Base-by-base conservation (phyloP, 1,140 invertebrate genomes). In the Papilio machaon region DNA sequence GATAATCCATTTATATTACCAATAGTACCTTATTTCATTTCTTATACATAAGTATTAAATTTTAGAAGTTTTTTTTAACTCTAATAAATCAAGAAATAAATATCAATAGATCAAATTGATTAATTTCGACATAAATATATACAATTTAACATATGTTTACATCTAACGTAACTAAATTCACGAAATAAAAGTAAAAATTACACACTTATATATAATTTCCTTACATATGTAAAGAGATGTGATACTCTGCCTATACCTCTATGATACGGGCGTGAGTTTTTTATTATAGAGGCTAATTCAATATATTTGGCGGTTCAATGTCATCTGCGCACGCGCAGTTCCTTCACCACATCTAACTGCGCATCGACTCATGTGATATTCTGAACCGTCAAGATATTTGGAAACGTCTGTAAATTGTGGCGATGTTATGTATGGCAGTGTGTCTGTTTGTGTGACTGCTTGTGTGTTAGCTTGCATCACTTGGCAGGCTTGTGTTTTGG, bases 401-500 rank as follows among this genome's bases (percentile, higher is more conserved):
- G 4, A 49, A 11, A 49, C 47, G 13, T 49, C 11, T 13, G 13
- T 49, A 49, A 13, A 49, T 13, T 49, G 47, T 49, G 13, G 3
- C 11, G 47, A 13, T 43, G 38, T 43, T 52, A 52, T 52, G 49
- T 17, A 52, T 52, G 13, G 15, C 15, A 17, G 49, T 1, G 7
- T 52, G 54, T 58, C 17, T 9, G 54, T 5, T 52, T 43, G 38
- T 43, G 7, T 43, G 52, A 17, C 52, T 9, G 54, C 17, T 52
- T 43, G 38, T 43, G 7, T 43, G 52, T 30, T 30, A 30, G 6
- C 52, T 75, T 49, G 82, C 85, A 92, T 95, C 93, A 95, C 93
- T 95, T 95, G 84, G 87, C 84, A 58, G 87, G 81, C 84, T 95
- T 94, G 85, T 93, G 93, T 81, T 94, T 94, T 81, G 92, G 91